phyloP scores from a whole-genome alignment of 2,888 invertebrate genomes.

The Malacosoma neustria region DNA sequence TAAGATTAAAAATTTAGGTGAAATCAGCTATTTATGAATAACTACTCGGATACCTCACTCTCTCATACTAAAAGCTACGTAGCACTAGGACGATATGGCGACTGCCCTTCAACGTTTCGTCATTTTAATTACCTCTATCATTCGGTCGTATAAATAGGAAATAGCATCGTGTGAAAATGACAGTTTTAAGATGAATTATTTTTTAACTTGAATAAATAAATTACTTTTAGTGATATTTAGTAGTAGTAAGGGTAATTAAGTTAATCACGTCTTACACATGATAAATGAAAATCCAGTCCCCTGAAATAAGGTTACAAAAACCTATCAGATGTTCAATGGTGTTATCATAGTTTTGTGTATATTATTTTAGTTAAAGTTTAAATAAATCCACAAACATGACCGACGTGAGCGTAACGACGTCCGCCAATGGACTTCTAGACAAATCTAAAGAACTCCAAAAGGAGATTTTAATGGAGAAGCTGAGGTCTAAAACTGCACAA shows the following conservation, averaged over 20 bases:
- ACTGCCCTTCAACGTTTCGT: conserved; percentile 1
- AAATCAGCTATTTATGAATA: not conserved
- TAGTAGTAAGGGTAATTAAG: too few relatives aligned
- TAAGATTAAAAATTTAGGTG: not conserved
- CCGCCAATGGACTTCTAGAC: conserved; percentile 44
- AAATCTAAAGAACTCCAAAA: conserved; percentile 77
- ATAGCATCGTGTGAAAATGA: conserved; percentile 45
- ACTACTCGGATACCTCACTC: conserved; percentile 15
- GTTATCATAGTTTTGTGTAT: conserved; percentile 25
- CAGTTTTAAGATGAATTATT: conserved; percentile 19
- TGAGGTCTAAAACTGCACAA: conserved; percentile 88
- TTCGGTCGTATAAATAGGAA: conserved; percentile 24
- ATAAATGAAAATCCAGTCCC: conserved; percentile 12
- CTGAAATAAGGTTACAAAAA: conserved; percentile 12
- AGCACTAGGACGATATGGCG: conserved; percentile 12
- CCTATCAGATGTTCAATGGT: conserved; percentile 35
- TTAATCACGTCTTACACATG: too few relatives aligned
- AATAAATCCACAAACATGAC: conserved; percentile 34
- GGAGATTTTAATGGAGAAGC: conserved; percentile 93
- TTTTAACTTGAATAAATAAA: conserved; percentile 5
- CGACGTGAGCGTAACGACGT: conserved; percentile 48
- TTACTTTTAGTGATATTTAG: not conserved
- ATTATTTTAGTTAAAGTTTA: conserved; percentile 19
- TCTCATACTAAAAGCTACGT: not conserved
- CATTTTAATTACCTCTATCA: too few relatives aligned